These are phyloP conservation scores for Platichthys flesus DNA, from an alignment of 2,113 vertebrate species.

Conservation along the genomic window DNA sequence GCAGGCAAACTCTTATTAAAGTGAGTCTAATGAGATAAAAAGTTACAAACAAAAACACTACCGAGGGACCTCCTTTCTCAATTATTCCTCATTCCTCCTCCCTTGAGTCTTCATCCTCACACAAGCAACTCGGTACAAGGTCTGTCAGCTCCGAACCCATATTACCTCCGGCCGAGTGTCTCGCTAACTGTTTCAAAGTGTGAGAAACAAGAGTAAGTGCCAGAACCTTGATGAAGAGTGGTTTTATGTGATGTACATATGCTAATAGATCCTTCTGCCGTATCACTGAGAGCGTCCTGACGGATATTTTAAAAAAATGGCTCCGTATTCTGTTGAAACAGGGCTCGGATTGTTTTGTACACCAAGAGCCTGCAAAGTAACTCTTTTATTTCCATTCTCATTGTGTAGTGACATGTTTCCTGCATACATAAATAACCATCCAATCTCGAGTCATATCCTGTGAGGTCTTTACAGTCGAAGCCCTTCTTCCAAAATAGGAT, in stretches of 20 bases:
- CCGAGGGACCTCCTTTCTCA: background rate
- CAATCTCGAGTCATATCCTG: background rate
- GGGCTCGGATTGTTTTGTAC: background rate
- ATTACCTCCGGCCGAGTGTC: background rate
- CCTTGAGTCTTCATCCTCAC: background rate
- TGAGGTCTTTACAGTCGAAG: background rate
- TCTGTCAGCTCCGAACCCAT: background rate
- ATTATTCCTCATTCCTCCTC: background rate
- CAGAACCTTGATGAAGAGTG: background rate
- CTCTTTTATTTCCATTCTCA: background rate
- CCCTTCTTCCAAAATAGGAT: constrained; percentile 35
- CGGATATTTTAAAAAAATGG: background rate
- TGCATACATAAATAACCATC: constrained; percentile 16
- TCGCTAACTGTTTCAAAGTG: background rate
- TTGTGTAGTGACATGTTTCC: background rate
- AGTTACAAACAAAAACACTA: background rate
- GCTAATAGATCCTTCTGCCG: background rate
- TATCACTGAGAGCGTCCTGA: background rate
- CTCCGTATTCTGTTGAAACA: background rate
- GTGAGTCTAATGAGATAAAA: background rate
- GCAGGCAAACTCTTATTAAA: no score
- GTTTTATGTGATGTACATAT: background rate
- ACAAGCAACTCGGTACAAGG: background rate
- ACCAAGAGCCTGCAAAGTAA: background rate
- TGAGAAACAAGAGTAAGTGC: background rate